Base-by-base conservation (phyloP, 2,797 vertebrate genomes). In the Microctenopoma stevenorrisi region DNA sequence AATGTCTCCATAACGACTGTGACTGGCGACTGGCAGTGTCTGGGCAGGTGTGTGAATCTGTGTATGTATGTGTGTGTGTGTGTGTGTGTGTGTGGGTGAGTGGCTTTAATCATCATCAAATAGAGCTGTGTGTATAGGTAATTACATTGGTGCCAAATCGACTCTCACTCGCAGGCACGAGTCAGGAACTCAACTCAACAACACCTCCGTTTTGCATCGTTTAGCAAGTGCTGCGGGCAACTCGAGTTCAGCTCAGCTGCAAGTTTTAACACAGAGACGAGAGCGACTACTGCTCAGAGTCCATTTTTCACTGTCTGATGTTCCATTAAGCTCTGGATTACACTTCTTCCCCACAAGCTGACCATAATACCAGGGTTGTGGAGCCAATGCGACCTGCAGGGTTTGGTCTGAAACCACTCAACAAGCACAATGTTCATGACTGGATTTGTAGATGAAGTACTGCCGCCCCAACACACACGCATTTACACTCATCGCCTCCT, bases 81-180 rank as follows among this genome's bases (percentile, higher is more conserved):
- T 4, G 81, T 84, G 86, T 82, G 80, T 68, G 44, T 68, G 44
- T 57, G 63, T 61, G 54, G 50, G 67, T 38, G 67, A 69, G 83
- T 64, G 79, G 86, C 89, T 93, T 92, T 92, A 90, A 91, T 92
- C 90, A 88, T 89, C 85, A 86, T 91, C 91, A 91, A 91, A 93
- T 88, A 88, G 84, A 86, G 79, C 82, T 86, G 84, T 88, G 88
- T 90, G 86, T 89, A 86, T 76, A 69, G 88, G 89, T 91, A 93
- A 92, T 93, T 93, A 93, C 76, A 65, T 51, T 82, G 86, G 88
- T 90, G 92, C 91, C 92, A 81, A 91, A 89, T 88, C 55, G 88
- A 88, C 90, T 93, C 85, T 84, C 87, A 84, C 86, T 91, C 68
- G 50, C 68, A 87, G 78, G 83, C 76, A 81, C 81, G 70, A 90